These are phyloP conservation scores for Serinus canaria DNA, from an alignment of 2,113 vertebrate genomes.

Conservation along the genomic window DNA sequence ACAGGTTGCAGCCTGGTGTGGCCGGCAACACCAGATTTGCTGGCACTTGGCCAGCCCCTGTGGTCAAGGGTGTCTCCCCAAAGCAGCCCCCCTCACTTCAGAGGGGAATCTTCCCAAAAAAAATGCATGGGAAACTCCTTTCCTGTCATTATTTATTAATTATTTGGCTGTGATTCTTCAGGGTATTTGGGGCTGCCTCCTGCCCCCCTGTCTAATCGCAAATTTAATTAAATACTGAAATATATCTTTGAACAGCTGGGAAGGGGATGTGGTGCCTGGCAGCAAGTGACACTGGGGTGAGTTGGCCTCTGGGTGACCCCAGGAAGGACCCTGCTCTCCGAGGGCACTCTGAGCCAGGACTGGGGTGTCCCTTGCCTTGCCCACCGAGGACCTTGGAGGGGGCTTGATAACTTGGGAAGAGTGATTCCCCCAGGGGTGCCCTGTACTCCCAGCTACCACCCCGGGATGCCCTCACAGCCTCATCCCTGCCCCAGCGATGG, in stretches of 20 bases:
- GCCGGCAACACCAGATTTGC: fast-evolving
- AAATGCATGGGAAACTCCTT: background rate
- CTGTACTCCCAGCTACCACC: too few species aligned
- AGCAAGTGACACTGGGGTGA: background rate
- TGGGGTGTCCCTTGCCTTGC: background rate
- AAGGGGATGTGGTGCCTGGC: background rate
- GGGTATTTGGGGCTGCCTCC: background rate
- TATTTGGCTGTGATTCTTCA: fast-evolving
- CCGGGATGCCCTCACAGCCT: background rate
- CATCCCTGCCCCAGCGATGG: background rate
- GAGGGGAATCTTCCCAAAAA: background rate
- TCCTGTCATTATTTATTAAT: background rate
- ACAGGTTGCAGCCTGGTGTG: background rate
- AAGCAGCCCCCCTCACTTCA: background rate
- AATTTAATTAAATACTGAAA: background rate
- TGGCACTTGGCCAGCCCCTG: fast-evolving
- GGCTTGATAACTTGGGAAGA: background rate
- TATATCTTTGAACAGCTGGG: background rate
- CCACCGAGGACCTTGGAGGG: fast-evolving
- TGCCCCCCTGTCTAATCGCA: background rate
- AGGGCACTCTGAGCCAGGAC: background rate
- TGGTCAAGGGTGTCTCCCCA: background rate
- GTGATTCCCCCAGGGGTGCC: background rate
- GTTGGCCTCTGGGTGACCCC: background rate
- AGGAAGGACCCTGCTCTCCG: background rate